phyloP scores from a whole-genome alignment of 1,140 invertebrate species.

The Vanessa tameamea region DNA sequence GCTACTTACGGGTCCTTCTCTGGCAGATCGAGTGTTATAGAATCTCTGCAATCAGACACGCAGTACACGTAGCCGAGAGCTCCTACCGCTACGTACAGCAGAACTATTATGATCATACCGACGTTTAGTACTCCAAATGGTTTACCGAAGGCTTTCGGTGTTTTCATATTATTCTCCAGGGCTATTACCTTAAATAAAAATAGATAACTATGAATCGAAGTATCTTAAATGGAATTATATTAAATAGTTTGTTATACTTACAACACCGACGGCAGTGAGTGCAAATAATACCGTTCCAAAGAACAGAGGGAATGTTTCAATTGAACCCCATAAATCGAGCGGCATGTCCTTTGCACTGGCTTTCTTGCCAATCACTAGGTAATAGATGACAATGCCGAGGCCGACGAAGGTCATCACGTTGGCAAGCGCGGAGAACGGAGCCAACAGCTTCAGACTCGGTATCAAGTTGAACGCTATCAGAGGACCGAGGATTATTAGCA shows the following conservation, averaged over 20 bases:
- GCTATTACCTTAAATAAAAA: constrained; percentile 85
- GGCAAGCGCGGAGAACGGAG: constrained; percentile 90
- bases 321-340: constrained; percentile 80
- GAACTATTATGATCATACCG: constrained; percentile 88
- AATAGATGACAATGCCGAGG: constrained; percentile 86
- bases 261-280: constrained; percentile 93
- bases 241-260: constrained; percentile 75
- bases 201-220: too few species aligned
- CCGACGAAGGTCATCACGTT: constrained; percentile 88
- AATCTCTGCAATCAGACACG: constrained; percentile 83
- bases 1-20: constrained; percentile 68
- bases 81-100: constrained; percentile 88
- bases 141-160: constrained; percentile 86
- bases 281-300: constrained; percentile 95
- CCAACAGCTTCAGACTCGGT: constrained; percentile 88
- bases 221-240: constrained; percentile 1
- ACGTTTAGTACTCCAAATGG: constrained; percentile 88
- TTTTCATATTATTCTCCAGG: constrained; percentile 92
- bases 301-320: constrained; percentile 85
- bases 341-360: constrained; percentile 67
- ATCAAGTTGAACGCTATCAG: constrained; percentile 88
- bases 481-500: constrained; percentile 85
- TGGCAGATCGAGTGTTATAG: constrained; percentile 88
- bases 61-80: constrained; percentile 92
- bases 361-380: constrained; percentile 84